Conservation (phyloP, 2,113 vertebrate genomes). For the Bombycilla garrulus region DNA sequence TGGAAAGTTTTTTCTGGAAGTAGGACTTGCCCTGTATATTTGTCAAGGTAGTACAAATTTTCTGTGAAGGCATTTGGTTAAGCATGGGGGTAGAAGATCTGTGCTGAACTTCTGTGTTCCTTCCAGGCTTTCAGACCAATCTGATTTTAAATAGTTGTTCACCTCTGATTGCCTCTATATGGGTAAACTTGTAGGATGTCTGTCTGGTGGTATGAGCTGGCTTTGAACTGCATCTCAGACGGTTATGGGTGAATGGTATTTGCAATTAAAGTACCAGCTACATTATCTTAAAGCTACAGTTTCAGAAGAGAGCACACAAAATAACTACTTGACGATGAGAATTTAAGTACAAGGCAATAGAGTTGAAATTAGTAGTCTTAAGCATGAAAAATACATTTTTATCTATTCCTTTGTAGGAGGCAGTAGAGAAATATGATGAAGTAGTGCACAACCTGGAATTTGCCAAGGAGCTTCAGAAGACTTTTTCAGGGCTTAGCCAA, state of each 20-base stretch:
- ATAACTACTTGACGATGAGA: background rate
- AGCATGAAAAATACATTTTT: background rate
- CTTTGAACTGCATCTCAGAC: background rate
- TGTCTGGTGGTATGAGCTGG: background rate
- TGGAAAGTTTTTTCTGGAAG: background rate
- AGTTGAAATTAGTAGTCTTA: background rate
- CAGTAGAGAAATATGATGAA: conserved; percentile 91
- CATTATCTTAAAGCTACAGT: background rate
- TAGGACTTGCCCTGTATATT: background rate
- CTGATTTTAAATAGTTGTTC: background rate
- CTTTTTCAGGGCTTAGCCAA: conserved; percentile 86
- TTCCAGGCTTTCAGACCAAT: background rate
- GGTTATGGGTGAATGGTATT: background rate
- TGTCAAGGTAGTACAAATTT: background rate
- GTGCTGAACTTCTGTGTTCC: background rate
- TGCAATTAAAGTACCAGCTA: background rate
- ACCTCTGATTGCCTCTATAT: background rate
- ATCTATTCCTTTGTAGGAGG: conserved; percentile 74
- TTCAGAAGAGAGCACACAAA: background rate
- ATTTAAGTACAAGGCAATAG: background rate
- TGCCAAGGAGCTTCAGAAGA: conserved; percentile 92
- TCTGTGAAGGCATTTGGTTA: background rate
- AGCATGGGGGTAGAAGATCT: background rate
- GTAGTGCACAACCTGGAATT: conserved; percentile 91
- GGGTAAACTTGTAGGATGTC: background rate